Evolutionary conservation across 2,888 invertebrate genomes (phyloP).

Genomic region (Tetramorium bicarinatum): DNA sequence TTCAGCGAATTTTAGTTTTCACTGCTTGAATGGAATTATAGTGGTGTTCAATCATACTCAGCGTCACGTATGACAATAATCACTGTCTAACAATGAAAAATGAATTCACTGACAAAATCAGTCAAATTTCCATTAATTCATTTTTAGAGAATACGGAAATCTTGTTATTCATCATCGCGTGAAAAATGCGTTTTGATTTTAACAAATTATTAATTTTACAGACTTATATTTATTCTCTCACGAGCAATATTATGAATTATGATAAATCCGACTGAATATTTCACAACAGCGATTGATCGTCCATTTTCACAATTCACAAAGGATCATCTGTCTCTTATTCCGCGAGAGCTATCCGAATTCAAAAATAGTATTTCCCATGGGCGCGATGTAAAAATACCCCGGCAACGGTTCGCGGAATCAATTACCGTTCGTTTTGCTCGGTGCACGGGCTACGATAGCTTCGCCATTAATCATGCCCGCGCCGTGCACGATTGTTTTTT

Average conservation of each 20-base stretch:
- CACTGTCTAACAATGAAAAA: too few species aligned
- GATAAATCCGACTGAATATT: neutral
- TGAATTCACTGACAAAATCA: too few species aligned
- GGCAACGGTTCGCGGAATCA: slow-evolving; percentile 50
- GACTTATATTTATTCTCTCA: neutral
- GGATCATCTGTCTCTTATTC: neutral
- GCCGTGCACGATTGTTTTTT: slow-evolving; percentile 52
- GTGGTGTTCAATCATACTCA: too few species aligned
- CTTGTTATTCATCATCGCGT: neutral
- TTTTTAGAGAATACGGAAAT: neutral
- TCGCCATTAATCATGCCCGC: slow-evolving; percentile 56
- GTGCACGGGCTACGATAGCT: slow-evolving; percentile 30
- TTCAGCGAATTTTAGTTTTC: too few species aligned
- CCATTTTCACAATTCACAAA: neutral
- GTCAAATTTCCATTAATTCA: too few species aligned
- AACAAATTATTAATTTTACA: neutral
- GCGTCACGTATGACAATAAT: too few species aligned
- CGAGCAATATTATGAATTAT: neutral
- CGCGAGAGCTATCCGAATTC: neutral
- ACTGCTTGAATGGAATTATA: too few species aligned
- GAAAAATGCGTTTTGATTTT: neutral
- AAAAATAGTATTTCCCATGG: slow-evolving; percentile 47
- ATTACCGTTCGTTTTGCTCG: slow-evolving; percentile 52
- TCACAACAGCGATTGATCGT: neutral
- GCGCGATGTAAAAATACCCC: slow-evolving; percentile 25